Conservation (phyloP, 1,140 invertebrate species). For the Magallana ariakensis region DNA sequence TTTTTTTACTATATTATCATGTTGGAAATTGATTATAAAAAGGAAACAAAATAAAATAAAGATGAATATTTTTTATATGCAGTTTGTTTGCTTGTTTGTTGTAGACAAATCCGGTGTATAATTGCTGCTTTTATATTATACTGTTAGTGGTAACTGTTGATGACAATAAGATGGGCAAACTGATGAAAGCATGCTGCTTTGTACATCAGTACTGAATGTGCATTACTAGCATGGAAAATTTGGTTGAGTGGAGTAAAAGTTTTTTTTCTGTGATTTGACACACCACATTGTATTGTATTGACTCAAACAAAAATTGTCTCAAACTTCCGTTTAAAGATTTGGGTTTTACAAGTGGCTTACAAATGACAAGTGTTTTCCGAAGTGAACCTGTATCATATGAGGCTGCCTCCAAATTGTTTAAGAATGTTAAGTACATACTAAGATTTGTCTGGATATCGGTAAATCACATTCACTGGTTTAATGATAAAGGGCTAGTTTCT, state of each 20-base stretch:
- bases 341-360: constrained; percentile 11
- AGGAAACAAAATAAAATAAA: too few species aligned
- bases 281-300: constrained; percentile 31
- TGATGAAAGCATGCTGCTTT: too few species aligned
- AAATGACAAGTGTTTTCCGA: constrained; percentile 38
- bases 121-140: too few species aligned
- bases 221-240: too few species aligned
- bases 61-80: too few species aligned
- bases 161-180: too few species aligned
- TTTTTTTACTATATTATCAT: not conserved
- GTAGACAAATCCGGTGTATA: too few species aligned
- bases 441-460: constrained; percentile 28
- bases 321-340: constrained; percentile 38
- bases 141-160: too few species aligned
- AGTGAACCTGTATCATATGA: constrained; percentile 28
- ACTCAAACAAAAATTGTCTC: constrained; percentile 24
- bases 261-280: constrained; percentile 18
- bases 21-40: too few species aligned
- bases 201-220: too few species aligned
- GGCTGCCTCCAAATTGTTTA: constrained; percentile 22
- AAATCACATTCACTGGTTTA: constrained; percentile 31
- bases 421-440: constrained; percentile 32
- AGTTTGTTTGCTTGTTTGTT: too few species aligned
- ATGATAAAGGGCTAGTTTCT: constrained; percentile 11
- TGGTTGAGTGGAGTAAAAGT: not conserved